A percentile compares a stretch with the other conserved stretches of the same genome.
phyloP scores from a whole-genome alignment of 2,888 invertebrate species.

The Synergus japonicus region DNA sequence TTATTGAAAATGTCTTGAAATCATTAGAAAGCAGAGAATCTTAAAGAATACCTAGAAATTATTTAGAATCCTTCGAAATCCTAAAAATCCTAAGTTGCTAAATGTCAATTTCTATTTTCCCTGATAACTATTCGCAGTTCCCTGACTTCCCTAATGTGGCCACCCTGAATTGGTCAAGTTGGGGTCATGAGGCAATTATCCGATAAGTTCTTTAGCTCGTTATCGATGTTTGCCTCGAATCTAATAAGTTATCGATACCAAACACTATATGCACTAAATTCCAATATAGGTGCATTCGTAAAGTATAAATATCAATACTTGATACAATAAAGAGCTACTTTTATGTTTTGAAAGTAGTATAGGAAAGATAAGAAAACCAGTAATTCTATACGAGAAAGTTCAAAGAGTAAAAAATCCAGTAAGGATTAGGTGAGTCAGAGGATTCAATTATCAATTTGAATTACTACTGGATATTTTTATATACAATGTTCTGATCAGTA shows the following conservation, averaged over 20 bases:
- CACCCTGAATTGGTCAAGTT: not conserved
- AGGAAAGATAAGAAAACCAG: not conserved
- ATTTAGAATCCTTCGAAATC: no score
- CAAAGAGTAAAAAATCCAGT: not conserved
- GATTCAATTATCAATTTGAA: not conserved
- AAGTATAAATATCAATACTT: not conserved
- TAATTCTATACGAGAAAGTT: slow-evolving; percentile 16
- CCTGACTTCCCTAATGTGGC: no score
- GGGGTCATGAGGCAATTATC: not conserved
- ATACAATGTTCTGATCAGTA: slow-evolving; percentile 2
- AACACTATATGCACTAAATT: not conserved
- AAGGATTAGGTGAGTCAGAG: not conserved
- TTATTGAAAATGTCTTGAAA: no score
- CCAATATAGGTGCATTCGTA: not conserved
- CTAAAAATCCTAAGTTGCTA: no score
- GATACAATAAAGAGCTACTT: slow-evolving; percentile 17
- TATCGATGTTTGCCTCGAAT: not conserved
- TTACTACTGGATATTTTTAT: not conserved
- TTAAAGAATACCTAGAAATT: no score
- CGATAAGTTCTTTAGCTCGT: not conserved
- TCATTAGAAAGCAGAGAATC: no score
- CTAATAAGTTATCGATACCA: slow-evolving; percentile 15
- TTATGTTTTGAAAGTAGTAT: slow-evolving; percentile 22
- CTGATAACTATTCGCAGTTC: no score
- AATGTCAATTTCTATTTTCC: no score